phyloP scores from a whole-genome alignment of 2,888 invertebrate genomes.

The Ferrisia virgata region DNA sequence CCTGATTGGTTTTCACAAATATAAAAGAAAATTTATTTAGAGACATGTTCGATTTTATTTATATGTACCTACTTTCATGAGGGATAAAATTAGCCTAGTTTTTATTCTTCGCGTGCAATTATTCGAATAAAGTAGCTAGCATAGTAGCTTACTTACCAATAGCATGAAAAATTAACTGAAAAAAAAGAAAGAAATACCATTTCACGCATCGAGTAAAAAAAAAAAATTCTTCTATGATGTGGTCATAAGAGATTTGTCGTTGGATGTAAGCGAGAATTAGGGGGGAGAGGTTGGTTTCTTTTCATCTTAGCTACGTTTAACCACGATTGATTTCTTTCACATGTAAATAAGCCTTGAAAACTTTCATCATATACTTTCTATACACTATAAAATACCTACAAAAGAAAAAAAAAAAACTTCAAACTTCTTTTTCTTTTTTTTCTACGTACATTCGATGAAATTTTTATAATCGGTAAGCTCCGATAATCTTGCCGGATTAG shows the following conservation, averaged over 20 bases:
- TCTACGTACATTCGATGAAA: background rate
- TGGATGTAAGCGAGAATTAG: no score
- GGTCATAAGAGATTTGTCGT: constrained; percentile 10
- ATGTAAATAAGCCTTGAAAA: background rate
- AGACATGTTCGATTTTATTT: background rate
- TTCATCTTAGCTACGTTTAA: background rate
- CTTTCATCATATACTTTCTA: no score
- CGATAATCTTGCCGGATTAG: background rate
- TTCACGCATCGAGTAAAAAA: background rate
- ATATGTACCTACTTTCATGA: no score
- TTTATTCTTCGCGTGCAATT: background rate
- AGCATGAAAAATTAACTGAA: background rate
- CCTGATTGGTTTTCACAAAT: background rate
- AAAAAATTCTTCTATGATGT: background rate
- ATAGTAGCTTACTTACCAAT: background rate
- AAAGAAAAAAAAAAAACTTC: no score
- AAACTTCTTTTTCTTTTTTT: no score
- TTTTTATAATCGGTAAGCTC: background rate
- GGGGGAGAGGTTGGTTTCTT: no score
- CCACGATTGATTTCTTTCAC: background rate
- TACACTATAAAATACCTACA: no score
- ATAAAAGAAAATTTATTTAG: constrained; percentile 15
- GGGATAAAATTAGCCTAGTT: background rate
- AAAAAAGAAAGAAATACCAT: background rate
- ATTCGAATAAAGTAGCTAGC: background rate